phyloP scores from a whole-genome alignment of 2,888 invertebrate species.

The Hydropsyche betteni region DNA sequence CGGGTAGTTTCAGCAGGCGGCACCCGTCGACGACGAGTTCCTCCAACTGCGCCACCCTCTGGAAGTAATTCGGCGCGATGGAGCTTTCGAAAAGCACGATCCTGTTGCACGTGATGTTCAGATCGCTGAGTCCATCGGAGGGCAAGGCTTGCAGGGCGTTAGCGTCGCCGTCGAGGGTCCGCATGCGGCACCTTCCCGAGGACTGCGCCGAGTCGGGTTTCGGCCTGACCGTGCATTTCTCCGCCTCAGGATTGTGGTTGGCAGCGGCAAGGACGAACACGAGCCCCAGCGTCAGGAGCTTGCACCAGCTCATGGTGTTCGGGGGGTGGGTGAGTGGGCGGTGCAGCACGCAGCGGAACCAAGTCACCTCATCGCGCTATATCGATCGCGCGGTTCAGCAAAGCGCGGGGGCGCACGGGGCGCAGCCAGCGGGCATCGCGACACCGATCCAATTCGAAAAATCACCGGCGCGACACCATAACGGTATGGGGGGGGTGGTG shows the following conservation, averaged over 20 bases:
- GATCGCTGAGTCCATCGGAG: conserved; percentile 75
- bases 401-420: not conserved
- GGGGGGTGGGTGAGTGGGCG: not conserved
- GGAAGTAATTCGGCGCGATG: conserved; percentile 76
- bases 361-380: conserved; percentile 7
- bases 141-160: conserved; percentile 70
- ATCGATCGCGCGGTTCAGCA: conserved; percentile 2
- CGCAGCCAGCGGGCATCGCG: too few species aligned
- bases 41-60: conserved; percentile 73
- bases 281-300: conserved; percentile 32
- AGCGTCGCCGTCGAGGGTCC: conserved; percentile 75
- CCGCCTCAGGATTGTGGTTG: conserved; percentile 63
- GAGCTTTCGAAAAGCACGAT: conserved; percentile 82
- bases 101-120: conserved; percentile 81
- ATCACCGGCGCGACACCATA: conserved; percentile 4
- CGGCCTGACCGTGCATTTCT: conserved; percentile 53
- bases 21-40: conserved; percentile 81
- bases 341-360: not conserved
- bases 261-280: conserved; percentile 56
- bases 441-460: not conserved
- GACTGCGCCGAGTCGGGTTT: conserved; percentile 54
- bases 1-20: conserved; percentile 79
- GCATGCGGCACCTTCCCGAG: conserved; percentile 72
- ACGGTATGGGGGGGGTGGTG: not conserved
- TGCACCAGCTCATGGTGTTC: not conserved